Percentiles rank a stretch among this genome's conserved stretches.
These are phyloP conservation scores for Anthopleura xanthogrammica DNA, from an alignment of 92 coral and sea anemone species.

Conservation along the genomic window DNA sequence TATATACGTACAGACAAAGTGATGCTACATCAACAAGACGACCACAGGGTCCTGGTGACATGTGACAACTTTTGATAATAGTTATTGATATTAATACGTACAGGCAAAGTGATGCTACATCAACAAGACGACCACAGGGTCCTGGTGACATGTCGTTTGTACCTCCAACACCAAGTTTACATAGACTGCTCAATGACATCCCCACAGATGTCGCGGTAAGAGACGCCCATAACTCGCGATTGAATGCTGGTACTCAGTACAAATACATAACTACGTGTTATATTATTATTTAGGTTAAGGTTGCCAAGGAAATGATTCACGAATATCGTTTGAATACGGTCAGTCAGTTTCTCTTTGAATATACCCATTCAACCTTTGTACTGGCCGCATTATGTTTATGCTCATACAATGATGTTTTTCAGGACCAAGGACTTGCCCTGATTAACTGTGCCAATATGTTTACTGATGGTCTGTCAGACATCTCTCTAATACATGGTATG, in stretches of 20 bases:
- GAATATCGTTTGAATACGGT: slow-evolving; percentile 11
- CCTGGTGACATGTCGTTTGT: slow-evolving; percentile 39
- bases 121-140: slow-evolving; percentile 7
- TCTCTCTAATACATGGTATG: slow-evolving; percentile 83
- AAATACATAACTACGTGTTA: too few species aligned
- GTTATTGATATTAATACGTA: not conserved
- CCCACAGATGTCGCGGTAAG: slow-evolving; percentile 40
- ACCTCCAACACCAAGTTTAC: slow-evolving; percentile 45
- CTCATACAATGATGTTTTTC: not conserved
- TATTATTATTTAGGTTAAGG: not conserved
- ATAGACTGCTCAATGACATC: slow-evolving; percentile 4
- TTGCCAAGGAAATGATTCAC: slow-evolving; percentile 17
- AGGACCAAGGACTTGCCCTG: slow-evolving; percentile 92
- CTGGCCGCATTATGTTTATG: not conserved
- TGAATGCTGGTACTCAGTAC: not conserved
- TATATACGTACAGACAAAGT: not conserved
- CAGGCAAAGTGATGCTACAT: slow-evolving; percentile 7
- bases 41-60: slow-evolving; percentile 5
- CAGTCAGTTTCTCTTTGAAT: not conserved
- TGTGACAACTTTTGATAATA: too few species aligned
- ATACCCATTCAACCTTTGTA: too few species aligned
- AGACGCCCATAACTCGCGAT: not conserved
- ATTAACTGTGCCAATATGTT: slow-evolving; percentile 87
- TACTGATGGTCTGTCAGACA: slow-evolving; percentile 37
- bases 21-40: slow-evolving; percentile 20